Conservation (phyloP, 2,113 vertebrate genomes). For the Oncorhynchus keta region DNA sequence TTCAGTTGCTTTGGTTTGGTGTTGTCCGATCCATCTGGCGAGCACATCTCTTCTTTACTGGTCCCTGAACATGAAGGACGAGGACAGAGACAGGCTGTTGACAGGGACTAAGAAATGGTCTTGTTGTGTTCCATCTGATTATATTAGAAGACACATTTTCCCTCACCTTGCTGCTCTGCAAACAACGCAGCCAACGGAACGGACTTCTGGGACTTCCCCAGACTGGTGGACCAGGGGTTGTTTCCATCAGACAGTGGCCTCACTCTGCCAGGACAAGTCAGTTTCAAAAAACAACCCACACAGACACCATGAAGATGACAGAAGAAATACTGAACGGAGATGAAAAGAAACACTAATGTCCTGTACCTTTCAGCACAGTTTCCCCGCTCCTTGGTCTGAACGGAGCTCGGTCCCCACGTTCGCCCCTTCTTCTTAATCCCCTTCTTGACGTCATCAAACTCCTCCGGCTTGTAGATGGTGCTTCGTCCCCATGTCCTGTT, state of each 20-base stretch:
- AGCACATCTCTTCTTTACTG: constrained; percentile 73
- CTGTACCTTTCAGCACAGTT: constrained; percentile 85
- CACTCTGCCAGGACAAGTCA: constrained; percentile 69
- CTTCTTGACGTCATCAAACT: constrained; percentile 89
- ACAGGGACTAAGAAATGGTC: neutral
- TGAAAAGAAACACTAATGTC: too few species aligned
- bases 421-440: constrained; percentile 92
- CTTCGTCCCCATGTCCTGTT: constrained; percentile 91
- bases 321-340: neutral
- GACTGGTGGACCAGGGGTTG: constrained; percentile 91
- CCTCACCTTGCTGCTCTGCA: constrained; percentile 87
- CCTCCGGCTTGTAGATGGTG: constrained; percentile 84
- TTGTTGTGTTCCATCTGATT: too few species aligned
- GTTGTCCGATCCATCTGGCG: constrained; percentile 75
- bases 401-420: constrained; percentile 92
- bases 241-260: constrained; percentile 93
- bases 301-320: neutral
- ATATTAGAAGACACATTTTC: too few species aligned
- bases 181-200: constrained; percentile 87
- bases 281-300: neutral
- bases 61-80: constrained; percentile 50
- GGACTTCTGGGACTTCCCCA: constrained; percentile 87
- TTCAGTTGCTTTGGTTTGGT: constrained; percentile 89
- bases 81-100: constrained; percentile 9
- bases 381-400: constrained; percentile 85